Conservation (phyloP, 2,113 vertebrate species). For the Coturnix japonica region DNA sequence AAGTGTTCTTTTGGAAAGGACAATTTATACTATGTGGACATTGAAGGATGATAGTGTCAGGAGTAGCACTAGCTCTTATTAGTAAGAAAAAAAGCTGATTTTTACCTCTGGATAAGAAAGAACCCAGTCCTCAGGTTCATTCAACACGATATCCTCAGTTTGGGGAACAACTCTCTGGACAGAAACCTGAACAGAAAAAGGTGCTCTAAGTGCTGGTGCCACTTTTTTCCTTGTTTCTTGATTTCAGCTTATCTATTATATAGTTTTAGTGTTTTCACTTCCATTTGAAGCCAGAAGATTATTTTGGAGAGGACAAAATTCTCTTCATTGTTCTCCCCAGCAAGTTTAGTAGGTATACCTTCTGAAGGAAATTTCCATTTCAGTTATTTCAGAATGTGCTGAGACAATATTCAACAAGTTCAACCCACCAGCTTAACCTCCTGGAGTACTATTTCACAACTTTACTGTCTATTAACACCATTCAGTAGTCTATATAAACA, state of each 20-base stretch:
- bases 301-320: too few relatives aligned
- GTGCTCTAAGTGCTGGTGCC: too few relatives aligned
- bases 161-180: slow-evolving; percentile 69
- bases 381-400: background rate
- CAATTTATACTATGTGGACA: background rate
- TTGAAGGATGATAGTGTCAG: background rate
- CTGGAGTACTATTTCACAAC: background rate
- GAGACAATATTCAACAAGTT: background rate
- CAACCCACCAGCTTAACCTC: background rate
- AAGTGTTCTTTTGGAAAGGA: background rate
- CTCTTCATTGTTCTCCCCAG: background rate
- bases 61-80: background rate
- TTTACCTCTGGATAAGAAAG: slow-evolving; percentile 39
- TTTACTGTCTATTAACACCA: background rate
- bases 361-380: background rate
- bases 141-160: background rate
- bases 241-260: background rate
- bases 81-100: background rate
- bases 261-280: background rate
- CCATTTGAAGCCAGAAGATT: background rate
- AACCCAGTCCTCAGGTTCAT: slow-evolving; percentile 52
- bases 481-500: background rate
- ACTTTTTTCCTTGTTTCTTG: background rate
- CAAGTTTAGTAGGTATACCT: background rate
- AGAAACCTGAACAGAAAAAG: slow-evolving; percentile 75